A percentile compares a stretch with the other conserved stretches of the same genome.
phyloP scores from a whole-genome alignment of 2,888 invertebrate genomes.

The Agonopterix heracliana region DNA sequence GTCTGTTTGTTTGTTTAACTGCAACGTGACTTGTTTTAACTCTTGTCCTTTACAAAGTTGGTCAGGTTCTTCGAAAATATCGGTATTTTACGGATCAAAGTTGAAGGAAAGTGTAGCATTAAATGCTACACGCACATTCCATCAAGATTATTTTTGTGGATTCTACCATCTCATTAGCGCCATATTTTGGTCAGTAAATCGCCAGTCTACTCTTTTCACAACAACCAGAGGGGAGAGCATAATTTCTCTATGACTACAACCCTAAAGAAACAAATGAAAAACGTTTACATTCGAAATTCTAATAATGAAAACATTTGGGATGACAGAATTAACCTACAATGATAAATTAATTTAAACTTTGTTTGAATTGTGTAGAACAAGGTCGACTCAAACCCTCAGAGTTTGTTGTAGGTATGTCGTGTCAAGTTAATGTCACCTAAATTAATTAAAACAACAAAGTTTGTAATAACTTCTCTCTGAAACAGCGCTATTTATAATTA shows the following conservation, averaged over 20 bases:
- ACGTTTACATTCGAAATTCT: not conserved
- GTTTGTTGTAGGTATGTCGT: conserved; percentile 23
- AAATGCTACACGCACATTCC: too few relatives aligned
- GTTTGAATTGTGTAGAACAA: not conserved
- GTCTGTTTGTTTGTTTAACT: conserved; percentile 31
- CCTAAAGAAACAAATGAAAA: too few relatives aligned
- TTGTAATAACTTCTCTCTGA: conserved; percentile 32
- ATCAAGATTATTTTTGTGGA: too few relatives aligned
- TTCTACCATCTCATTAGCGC: too few relatives aligned
- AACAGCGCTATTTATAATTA: conserved; percentile 30
- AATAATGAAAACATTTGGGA: conserved; percentile 3
- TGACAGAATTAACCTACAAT: not conserved
- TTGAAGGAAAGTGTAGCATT: too few relatives aligned
- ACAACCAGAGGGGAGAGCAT: too few relatives aligned
- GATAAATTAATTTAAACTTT: conserved; percentile 1
- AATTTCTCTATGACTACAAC: too few relatives aligned
- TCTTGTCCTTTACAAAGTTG: conserved; percentile 8
- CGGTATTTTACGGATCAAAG: too few relatives aligned
- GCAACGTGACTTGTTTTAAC: conserved; percentile 37
- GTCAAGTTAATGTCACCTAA: conserved; percentile 31
- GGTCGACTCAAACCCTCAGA: not conserved
- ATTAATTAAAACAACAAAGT: conserved; percentile 58
- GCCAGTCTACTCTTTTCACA: too few relatives aligned
- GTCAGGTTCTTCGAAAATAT: too few relatives aligned
- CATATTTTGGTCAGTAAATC: too few relatives aligned